Evolutionary conservation across 2,888 invertebrate species (phyloP).

Genomic region (Podabrus alpinus): DNA sequence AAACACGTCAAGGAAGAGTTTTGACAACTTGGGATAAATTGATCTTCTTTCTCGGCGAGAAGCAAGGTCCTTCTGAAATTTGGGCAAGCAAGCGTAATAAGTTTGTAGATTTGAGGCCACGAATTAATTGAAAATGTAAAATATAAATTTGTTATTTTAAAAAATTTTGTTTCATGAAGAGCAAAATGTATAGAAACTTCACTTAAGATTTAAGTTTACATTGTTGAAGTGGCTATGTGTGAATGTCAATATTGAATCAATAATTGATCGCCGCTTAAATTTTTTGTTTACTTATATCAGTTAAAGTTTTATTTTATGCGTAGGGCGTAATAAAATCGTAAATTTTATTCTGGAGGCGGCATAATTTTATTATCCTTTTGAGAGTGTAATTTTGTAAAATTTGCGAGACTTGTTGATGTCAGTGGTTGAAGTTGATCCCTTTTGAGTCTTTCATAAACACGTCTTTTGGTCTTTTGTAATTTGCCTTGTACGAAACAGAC

Average conservation of each 20-base stretch:
- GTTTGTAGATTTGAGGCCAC: too few species aligned
- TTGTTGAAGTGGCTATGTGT: neutral
- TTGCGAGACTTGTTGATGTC: neutral
- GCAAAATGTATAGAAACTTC: neutral
- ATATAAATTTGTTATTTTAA: neutral
- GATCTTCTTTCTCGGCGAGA: too few species aligned
- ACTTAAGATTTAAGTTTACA: neutral
- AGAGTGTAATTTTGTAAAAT: neutral
- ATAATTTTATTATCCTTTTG: neutral
- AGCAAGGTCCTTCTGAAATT: too few species aligned
- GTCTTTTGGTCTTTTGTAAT: constrained; percentile 22
- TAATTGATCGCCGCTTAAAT: neutral
- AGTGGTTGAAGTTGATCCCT: neutral
- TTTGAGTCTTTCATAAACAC: neutral
- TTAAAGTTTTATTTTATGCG: neutral
- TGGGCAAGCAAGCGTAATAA: too few species aligned
- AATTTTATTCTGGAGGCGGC: neutral
- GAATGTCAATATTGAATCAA: neutral
- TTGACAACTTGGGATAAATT: too few species aligned
- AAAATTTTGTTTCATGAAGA: neutral
- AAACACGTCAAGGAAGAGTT: too few species aligned
- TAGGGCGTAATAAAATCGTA: neutral
- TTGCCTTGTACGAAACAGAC: constrained; percentile 15
- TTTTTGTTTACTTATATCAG: too few species aligned
- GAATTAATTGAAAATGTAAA: neutral